These are phyloP conservation scores for Papilio aristodemus DNA, from an alignment of 1,140 invertebrate species.

Conservation along the genomic window DNA sequence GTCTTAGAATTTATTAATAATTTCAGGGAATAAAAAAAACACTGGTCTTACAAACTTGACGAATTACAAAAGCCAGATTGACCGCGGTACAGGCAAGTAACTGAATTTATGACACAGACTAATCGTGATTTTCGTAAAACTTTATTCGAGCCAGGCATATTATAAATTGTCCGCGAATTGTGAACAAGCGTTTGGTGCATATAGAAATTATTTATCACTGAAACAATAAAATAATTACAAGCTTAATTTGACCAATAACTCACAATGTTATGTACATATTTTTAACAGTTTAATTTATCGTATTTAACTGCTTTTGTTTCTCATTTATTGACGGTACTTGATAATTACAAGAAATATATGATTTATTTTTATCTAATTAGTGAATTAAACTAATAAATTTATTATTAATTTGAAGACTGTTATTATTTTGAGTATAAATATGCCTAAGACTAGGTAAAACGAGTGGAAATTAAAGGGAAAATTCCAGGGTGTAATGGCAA, in stretches of 20 bases:
- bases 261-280: too few relatives aligned
- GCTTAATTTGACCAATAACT: too few relatives aligned
- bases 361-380: not conserved
- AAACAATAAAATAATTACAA: too few relatives aligned
- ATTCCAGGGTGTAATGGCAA: not conserved
- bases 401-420: not conserved
- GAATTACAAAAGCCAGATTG: not conserved
- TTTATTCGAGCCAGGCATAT: too few relatives aligned
- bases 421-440: conserved; percentile 4
- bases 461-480: not conserved
- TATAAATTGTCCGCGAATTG: too few relatives aligned
- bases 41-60: not conserved
- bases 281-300: too few relatives aligned
- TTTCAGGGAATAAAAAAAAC: conserved; percentile 24
- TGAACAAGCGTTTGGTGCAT: too few relatives aligned
- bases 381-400: not conserved
- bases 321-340: not conserved
- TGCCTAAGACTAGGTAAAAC: conserved; percentile 1
- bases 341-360: not conserved
- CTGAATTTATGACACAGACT: not conserved
- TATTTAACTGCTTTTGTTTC: too few relatives aligned
- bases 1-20: not conserved
- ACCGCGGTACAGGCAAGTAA: not conserved
- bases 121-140: too few relatives aligned
- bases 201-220: too few relatives aligned